Evolutionary conservation across 2,113 vertebrate genomes (phyloP).

Genomic region (Spermophilus dauricus): DNA sequence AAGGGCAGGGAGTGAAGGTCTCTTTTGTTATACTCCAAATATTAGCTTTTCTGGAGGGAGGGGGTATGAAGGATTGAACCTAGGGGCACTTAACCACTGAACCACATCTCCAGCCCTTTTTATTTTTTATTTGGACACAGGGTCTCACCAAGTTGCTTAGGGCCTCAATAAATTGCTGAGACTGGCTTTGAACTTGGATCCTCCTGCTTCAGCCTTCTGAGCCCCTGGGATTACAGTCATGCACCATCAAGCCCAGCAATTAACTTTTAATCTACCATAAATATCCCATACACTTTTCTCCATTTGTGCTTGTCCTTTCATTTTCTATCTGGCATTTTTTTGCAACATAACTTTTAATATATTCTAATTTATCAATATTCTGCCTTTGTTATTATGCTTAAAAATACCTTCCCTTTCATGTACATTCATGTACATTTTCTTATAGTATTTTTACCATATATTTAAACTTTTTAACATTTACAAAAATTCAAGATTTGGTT

Average conservation of each 20-base stretch:
- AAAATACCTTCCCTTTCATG: constrained; percentile 26
- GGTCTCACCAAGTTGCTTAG: too few relatives aligned
- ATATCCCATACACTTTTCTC: background rate
- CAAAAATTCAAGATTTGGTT: constrained; percentile 10
- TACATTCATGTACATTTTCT: background rate
- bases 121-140: too few relatives aligned
- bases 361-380: constrained; percentile 33
- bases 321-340: background rate
- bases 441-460: background rate
- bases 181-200: too few relatives aligned
- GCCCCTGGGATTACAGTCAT: too few relatives aligned
- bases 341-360: background rate
- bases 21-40: background rate
- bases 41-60: background rate
- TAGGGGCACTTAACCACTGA: too few relatives aligned
- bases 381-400: background rate
- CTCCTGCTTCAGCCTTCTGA: too few relatives aligned
- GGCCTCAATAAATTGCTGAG: too few relatives aligned
- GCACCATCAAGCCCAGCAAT: too few relatives aligned
- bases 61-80: too few relatives aligned
- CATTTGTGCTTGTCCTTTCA: background rate
- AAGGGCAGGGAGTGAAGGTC: background rate
- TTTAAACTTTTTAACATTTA: constrained; percentile 47
- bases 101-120: too few relatives aligned
- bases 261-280: background rate